phyloP scores from a whole-genome alignment of 92 coral and sea anemone species.

The Zoanthus sansibaricus region DNA sequence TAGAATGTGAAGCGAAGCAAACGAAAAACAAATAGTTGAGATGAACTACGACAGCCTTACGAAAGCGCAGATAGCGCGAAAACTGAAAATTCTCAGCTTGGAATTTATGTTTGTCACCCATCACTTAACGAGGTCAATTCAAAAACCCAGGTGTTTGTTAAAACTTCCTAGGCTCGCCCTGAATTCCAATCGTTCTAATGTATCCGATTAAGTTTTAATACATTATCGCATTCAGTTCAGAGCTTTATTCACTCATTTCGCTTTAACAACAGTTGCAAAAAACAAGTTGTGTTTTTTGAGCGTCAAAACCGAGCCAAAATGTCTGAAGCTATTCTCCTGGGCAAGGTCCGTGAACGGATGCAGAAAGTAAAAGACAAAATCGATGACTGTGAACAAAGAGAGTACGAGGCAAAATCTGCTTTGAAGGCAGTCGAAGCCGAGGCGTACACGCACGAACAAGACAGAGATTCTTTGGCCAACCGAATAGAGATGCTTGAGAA shows the following conservation, averaged over 20 bases:
- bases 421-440: slow-evolving; percentile 68
- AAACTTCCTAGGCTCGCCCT: slow-evolving; percentile 44
- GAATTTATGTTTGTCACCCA: slow-evolving; percentile 32
- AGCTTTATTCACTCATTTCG: slow-evolving; percentile 11
- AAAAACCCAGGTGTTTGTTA: slow-evolving; percentile 30
- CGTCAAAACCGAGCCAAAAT: not conserved
- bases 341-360: slow-evolving; percentile 88
- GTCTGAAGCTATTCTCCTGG: slow-evolving; percentile 40
- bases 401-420: slow-evolving; percentile 68
- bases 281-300: not conserved
- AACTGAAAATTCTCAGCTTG: not conserved
- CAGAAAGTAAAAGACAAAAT: slow-evolving; percentile 83
- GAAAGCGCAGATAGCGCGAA: not conserved
- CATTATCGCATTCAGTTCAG: slow-evolving; percentile 20
- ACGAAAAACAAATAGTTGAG: not conserved
- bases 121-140: slow-evolving; percentile 33
- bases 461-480: slow-evolving; percentile 79
- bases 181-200: slow-evolving; percentile 37
- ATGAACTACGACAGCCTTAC: not conserved
- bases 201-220: slow-evolving; percentile 37
- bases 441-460: slow-evolving; percentile 74
- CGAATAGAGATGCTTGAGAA: slow-evolving; percentile 66
- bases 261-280: not conserved
- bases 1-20: not conserved
- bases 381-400: slow-evolving; percentile 83